Percentiles rank a stretch among this genome's conserved stretches.
Evolutionary conservation across 2,113 vertebrate species (phyloP).

Genomic region (Cromileptes altivelis): DNA sequence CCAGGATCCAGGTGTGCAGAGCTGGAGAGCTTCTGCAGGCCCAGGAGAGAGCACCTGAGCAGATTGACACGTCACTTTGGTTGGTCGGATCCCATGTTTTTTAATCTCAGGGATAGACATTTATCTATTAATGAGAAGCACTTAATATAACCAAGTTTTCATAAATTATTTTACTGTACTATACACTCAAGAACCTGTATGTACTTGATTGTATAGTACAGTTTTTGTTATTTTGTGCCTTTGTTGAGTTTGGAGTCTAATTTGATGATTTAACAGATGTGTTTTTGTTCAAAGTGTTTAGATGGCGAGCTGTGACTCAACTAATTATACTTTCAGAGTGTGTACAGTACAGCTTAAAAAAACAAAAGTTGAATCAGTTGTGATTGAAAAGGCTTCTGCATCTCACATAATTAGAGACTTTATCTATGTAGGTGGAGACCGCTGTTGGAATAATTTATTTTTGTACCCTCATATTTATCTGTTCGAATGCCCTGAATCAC

Average conservation of each 20-base stretch:
- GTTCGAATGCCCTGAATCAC: neutral
- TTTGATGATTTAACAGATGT: neutral
- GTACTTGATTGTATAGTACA: neutral
- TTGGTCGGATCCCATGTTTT: neutral
- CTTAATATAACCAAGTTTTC: neutral
- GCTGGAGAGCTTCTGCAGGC: slow-evolving; percentile 6
- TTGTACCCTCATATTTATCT: neutral
- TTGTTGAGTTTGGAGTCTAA: neutral
- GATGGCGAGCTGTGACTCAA: neutral
- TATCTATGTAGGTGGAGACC: neutral
- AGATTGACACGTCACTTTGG: slow-evolving; percentile 12
- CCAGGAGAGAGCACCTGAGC: slow-evolving; percentile 8
- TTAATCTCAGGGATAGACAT: slow-evolving; percentile 1
- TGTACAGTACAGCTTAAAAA: neutral
- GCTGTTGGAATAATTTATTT: neutral
- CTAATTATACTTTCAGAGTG: neutral
- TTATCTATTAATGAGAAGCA: neutral
- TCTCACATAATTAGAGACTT: neutral
- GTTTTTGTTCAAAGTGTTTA: neutral
- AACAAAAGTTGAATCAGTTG: neutral
- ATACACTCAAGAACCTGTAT: neutral
- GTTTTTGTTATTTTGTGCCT: neutral
- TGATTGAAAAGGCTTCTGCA: neutral
- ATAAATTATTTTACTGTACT: neutral
- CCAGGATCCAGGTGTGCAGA: slow-evolving; percentile 18